These are phyloP conservation scores for Camponotus vicinus DNA, from an alignment of 1,140 invertebrate genomes.

Conservation along the genomic window DNA sequence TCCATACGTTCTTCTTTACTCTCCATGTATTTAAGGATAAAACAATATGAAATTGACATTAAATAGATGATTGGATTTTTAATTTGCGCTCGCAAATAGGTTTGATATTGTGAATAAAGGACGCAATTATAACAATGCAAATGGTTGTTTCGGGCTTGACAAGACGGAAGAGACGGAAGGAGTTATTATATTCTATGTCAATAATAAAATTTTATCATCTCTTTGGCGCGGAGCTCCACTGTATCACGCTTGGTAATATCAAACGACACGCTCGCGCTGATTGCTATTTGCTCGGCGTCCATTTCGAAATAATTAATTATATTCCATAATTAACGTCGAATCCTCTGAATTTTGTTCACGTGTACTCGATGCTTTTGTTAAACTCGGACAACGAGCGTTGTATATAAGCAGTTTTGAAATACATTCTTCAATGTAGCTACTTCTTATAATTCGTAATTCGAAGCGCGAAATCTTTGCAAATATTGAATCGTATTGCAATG, in stretches of 20 bases:
- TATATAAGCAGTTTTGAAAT: no score
- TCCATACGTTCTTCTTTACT: not conserved
- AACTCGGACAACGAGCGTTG: constrained; percentile 16
- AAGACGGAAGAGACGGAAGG: not conserved
- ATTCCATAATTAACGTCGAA: constrained; percentile 45
- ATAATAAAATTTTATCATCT: constrained; percentile 44
- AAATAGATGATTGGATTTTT: not conserved
- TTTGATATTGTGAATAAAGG: constrained; percentile 18
- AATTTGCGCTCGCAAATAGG: not conserved
- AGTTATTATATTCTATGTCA: constrained; percentile 32
- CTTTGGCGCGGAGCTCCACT: not conserved
- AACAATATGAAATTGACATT: not conserved
- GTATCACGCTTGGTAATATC: constrained; percentile 3
- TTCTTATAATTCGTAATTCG: not conserved
- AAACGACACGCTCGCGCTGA: constrained; percentile 16
- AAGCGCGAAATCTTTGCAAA: not conserved
- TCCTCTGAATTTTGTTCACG: constrained; percentile 28
- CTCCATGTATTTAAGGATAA: not conserved
- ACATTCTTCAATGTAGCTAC: not conserved
- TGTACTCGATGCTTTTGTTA: not conserved
- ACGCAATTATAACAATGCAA: constrained; percentile 25
- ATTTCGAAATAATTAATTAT: constrained; percentile 43
- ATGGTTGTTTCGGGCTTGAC: constrained; percentile 13
- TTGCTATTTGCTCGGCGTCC: constrained; percentile 31
- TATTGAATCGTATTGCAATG: not conserved